Base-by-base conservation (phyloP, 1,140 invertebrate genomes). In the Dufourea novaeangliae region DNA sequence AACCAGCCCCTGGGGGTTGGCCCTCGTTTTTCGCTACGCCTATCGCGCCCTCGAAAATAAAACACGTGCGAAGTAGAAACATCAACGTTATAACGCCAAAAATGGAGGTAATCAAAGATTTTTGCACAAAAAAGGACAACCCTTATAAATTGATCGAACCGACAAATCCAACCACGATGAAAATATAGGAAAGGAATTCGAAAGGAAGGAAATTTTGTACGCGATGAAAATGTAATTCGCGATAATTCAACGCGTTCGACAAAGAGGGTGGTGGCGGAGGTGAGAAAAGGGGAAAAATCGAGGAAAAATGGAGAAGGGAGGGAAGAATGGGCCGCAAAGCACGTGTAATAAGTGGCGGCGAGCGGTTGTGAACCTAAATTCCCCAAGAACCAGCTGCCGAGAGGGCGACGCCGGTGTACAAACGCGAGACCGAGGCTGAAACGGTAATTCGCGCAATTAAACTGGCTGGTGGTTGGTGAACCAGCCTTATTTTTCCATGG, bases 371-470 rank as follows among this genome's bases (percentile, higher is more conserved):
- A 34, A 25, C 29, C 29, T 25, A 61, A 71, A 61, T 67, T 25
- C 8, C n/a, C 57, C 57, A 39, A 52, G 70, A 72, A 41, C 25
- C n/a, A 12, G 17, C 56, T 29, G n/a, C 14, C 14, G 52, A 29
- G 52, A n/a, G n/a, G n/a, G n/a, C n/a, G n/a, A n/a, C n/a, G n/a
- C n/a, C n/a, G n/a, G n/a, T n/a, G n/a, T n/a, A n/a, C n/a, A n/a
- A n/a, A 5, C n/a, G 22, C 50, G 52, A 27, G 12, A 12, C 1
- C 56, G 39, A 27, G 54, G 4, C 37, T 3, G 32, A 27, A 29
- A 41, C 46, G 46, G 72, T 74, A 67, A 74, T 67, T 74, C 72
- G 72, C 34, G 62, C 72, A 74, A 74, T 74, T 74, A 74, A 74
- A 67, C 62, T n/a, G 62, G 50, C 37, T n/a, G 22, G 41, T 34